A percentile compares a stretch with the other conserved stretches of the same genome.
Conservation (phyloP, 2,797 vertebrate genomes). For the Spinus pinus region DNA sequence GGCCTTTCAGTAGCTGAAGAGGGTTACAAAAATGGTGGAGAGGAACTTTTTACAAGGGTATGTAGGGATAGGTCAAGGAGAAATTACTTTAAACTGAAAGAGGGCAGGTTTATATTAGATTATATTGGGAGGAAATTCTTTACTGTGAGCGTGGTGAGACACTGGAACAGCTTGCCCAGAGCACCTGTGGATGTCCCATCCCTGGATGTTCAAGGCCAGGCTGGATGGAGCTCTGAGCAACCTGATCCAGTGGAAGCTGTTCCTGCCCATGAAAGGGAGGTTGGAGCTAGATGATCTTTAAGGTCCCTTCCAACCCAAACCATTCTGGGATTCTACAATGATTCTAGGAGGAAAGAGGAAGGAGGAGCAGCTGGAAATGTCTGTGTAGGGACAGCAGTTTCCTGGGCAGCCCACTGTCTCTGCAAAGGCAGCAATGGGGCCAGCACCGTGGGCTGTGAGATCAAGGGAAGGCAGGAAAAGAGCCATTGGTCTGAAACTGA, state of each 20-base stretch:
- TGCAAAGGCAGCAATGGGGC: not conserved
- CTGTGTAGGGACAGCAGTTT: not conserved
- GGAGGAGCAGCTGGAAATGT: not conserved
- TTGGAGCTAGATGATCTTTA: not conserved
- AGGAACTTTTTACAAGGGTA: not conserved
- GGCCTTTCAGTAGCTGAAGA: not conserved
- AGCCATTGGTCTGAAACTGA: not conserved
- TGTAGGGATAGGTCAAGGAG: not conserved
- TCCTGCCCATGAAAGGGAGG: not conserved
- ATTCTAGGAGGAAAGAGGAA: not conserved
- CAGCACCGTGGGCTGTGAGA: rapidly evolving
- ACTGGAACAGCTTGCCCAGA: not conserved
- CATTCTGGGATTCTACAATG: not conserved
- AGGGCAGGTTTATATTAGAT: not conserved
- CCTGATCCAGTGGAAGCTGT: not conserved
- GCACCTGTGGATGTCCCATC: not conserved
- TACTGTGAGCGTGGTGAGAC: not conserved
- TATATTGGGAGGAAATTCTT: not conserved
- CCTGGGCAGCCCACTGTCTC: not conserved
- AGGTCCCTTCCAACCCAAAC: not conserved
- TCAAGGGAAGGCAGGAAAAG: not conserved
- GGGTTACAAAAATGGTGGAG: not conserved
- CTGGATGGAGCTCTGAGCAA: not conserved
- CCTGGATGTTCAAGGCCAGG: not conserved
- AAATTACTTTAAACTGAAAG: not conserved